Base-by-base conservation (phyloP, 2,113 vertebrate genomes). In the Hemiprocne comata region DNA sequence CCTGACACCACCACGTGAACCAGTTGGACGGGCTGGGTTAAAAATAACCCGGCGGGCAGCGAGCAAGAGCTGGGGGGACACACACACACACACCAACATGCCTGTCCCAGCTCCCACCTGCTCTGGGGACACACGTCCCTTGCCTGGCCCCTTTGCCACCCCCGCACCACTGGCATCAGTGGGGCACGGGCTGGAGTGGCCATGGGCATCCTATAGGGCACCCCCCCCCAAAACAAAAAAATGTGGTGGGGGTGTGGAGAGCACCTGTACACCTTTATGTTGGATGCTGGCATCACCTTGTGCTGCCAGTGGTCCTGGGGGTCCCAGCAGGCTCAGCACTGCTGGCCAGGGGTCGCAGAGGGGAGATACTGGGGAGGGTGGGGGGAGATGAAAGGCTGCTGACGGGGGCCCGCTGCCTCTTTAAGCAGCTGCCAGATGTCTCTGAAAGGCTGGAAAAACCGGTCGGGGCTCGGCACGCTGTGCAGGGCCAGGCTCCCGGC, bases 1-100 rank as follows among this genome's bases (percentile, higher is more conserved):
- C 90, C 96, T 97, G 96, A 97, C 97, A 97, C 96, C 92, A 96
- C 97, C 96, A 96, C 92, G 87, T 97, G 94, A 97, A 97, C 97
- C 96, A 96, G 97, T 97, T 96, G 96, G 94, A 97, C 95, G 18
- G 93, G 93, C 89, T 96, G 87, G 85, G 94, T 97, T 97, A 97
- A 97, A 97, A 97, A 97, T 97, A 97, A 96, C 96, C 88, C 60
- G 2, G 61, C 57, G 57, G 93, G 76, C 90, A 92, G 94, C 4
- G 17, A 93, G 94, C 11, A 48, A 48, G 46, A 21, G 46, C 55
- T 10, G 28, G 86, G 87, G 77, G 46, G 18, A 48, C 46, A 48
- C 18, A 48, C 8, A 48, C 46, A 48, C 20, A 48, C 20, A 42
- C 40, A 42, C 73, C 73, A 73, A 87, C 42, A 24, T 95, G 91